phyloP scores from a whole-genome alignment of 2,113 vertebrate genomes.

The Sclerurus mexicanus region DNA sequence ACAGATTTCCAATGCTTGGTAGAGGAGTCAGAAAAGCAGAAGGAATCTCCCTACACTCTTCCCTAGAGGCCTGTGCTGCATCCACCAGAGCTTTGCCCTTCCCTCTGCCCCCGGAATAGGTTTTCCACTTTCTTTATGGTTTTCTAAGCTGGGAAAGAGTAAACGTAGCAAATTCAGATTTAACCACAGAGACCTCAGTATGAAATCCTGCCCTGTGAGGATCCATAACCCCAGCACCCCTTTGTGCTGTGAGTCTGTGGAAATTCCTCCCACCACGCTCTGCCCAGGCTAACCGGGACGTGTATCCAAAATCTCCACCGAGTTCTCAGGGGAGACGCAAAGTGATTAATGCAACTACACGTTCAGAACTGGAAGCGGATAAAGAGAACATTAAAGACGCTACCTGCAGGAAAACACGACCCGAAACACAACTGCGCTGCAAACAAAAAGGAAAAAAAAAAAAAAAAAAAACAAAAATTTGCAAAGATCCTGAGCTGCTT shows the following conservation, averaged over 20 bases:
- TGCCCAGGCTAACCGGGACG: background rate
- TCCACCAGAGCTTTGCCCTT: background rate
- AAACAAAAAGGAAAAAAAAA: too few relatives aligned
- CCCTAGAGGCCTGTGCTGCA: background rate
- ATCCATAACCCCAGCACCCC: rapidly evolving
- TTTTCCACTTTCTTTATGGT: background rate
- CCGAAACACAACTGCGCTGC: background rate
- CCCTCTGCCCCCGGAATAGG: background rate
- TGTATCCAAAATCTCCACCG: rapidly evolving
- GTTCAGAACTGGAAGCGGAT: background rate
- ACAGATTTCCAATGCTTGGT: background rate
- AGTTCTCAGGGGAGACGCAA: background rate
- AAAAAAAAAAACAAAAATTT: background rate
- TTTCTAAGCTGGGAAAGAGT: background rate
- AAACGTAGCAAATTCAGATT: background rate
- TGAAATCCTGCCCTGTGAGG: background rate
- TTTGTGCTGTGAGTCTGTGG: background rate
- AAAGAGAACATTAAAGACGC: background rate
- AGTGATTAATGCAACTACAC: background rate
- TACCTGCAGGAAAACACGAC: background rate
- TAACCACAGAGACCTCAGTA: background rate
- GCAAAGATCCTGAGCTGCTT: background rate
- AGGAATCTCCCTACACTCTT: background rate
- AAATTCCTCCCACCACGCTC: background rate
- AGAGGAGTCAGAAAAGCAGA: background rate